Evolutionary conservation across 2,797 vertebrate species (phyloP).

Genomic region (Accipiter badius): DNA sequence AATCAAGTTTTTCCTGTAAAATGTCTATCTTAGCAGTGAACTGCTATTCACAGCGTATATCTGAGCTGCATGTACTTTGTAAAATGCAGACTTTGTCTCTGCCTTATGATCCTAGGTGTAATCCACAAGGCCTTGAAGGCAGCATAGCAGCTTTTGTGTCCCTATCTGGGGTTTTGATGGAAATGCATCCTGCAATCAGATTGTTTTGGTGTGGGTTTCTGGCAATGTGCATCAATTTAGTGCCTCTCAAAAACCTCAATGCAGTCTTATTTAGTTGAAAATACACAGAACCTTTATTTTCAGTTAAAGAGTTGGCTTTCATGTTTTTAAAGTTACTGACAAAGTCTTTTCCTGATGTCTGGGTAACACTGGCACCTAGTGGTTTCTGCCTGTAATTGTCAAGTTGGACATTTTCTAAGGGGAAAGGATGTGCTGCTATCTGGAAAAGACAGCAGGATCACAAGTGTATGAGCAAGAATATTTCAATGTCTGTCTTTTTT

Average conservation of each 20-base stretch:
- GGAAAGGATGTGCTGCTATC: neutral
- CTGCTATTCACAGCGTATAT: neutral
- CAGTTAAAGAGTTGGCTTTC: neutral
- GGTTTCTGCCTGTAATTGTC: neutral
- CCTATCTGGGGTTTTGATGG: neutral
- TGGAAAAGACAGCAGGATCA: neutral
- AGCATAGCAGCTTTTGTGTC: neutral
- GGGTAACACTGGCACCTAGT: conserved; percentile 70
- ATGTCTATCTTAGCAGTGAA: neutral
- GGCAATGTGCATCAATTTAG: neutral
- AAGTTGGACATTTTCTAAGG: neutral
- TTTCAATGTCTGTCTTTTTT: neutral
- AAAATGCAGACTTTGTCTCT: neutral
- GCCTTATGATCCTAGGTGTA: neutral
- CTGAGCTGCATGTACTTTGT: neutral
- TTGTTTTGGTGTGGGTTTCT: neutral
- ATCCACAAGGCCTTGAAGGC: neutral
- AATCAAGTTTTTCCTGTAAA: neutral
- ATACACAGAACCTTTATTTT: neutral
- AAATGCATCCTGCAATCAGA: neutral
- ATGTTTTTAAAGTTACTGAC: neutral
- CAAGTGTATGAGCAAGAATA: neutral
- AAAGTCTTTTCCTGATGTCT: neutral
- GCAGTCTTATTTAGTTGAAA: neutral
- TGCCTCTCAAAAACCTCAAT: neutral